Conservation (phyloP, 2,888 invertebrate species). For the Punctoribates punctum region DNA sequence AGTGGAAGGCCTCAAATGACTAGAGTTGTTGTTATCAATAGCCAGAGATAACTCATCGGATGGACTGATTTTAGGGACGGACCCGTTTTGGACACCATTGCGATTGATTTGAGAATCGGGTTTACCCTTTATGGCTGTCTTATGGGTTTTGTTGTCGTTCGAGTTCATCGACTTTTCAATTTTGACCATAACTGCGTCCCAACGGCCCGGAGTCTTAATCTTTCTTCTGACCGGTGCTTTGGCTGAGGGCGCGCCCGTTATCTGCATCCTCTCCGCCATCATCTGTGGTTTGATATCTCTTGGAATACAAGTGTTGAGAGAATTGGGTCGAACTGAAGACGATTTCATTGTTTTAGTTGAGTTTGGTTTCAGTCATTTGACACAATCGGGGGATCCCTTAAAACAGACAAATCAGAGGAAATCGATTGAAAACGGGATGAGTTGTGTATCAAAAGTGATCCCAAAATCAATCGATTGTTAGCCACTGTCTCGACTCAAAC, state of each 20-base stretch:
- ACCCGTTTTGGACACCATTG: conserved; percentile 9
- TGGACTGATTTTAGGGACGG: conserved; percentile 32
- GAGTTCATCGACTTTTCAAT: conserved; percentile 23
- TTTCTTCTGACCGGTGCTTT: not conserved
- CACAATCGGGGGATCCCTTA: not conserved
- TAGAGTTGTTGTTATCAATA: conserved; percentile 9
- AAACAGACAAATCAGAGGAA: no score
- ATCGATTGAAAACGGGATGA: no score
- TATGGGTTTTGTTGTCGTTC: not conserved
- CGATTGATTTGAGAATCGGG: not conserved
- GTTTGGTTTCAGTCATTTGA: conserved; percentile 9
- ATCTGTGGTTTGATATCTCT: not conserved
- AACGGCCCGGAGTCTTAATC: conserved; percentile 16
- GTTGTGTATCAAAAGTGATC: no score
- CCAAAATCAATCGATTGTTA: no score
- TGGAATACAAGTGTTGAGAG: conserved; percentile 2
- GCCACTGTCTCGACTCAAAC: no score
- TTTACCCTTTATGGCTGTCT: not conserved
- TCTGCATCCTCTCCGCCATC: not conserved
- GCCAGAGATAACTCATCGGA: not conserved
- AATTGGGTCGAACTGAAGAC: conserved; percentile 22
- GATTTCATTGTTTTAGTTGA: not conserved
- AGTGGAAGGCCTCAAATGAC: conserved; percentile 20
- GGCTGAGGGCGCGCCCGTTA: conserved; percentile 15
- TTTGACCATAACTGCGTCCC: conserved; percentile 33